Evolutionary conservation across 1,140 invertebrate species (phyloP), one percentile per base, ranked within the genome.

Genomic region (Asbolus verrucosus): DNA sequence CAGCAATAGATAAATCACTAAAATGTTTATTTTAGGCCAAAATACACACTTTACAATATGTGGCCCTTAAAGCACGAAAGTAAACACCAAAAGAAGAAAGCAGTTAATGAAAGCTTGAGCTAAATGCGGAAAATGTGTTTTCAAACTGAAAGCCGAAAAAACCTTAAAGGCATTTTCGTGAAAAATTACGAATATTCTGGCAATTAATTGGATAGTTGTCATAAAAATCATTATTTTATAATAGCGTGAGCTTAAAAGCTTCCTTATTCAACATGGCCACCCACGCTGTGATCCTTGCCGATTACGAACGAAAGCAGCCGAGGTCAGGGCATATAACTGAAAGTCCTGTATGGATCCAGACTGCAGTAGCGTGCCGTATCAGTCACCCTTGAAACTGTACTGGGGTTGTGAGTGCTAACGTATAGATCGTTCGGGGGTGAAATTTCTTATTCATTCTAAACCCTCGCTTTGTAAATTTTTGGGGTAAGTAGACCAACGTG

Each of bases 311-410:
- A 68, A n/a, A 9, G 18, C 5, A 9, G 1, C 50, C 75, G 75
- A 73, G 21, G 21, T 24, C 30, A 43, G 30, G 60, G 67, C 67
- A 75, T 75, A 75, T 70, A 75, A 76, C 63, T 39, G 66, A 72
- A 67, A 33, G 66, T 54, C 59, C 63, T 46, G 71, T 76, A 76
- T 76, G 59, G 75, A 76, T 76, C 75, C 43, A 59, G 43, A 74
- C 73, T 75, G 75, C 73, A 73, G 66, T 67, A 65, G 59, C 21
- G 74, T 70, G 69, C 61, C 13, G 39, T 54, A 70, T 36, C 11
- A 61, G 41, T 41, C 67, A 61, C 31, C 61, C 61, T 46, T 70
- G 36, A 68, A 61, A 41, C 16, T 61, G 30, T 41, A 61, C 66
- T 27, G 24, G 60, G 39, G 39, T 61, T 41, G 46, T 19, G 41